These are phyloP conservation scores for Onychorhynchus coronatus DNA, from an alignment of 2,113 vertebrate genomes.

Conservation along the genomic window DNA sequence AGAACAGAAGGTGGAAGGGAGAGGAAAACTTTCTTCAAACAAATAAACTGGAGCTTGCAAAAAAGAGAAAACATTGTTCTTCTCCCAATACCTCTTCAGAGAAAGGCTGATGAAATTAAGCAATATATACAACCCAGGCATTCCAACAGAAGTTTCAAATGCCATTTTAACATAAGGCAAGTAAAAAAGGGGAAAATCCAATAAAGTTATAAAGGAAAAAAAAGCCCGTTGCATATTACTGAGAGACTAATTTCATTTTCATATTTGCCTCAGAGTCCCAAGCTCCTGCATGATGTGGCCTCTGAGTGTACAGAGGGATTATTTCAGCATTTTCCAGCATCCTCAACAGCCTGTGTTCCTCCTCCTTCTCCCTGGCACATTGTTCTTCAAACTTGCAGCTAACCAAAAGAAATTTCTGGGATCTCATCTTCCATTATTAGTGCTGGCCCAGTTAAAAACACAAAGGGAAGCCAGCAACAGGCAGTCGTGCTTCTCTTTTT, in stretches of 20 bases:
- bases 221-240: not conserved
- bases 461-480: not conserved
- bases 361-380: not conserved
- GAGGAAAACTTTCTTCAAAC: not conserved
- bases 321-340: not conserved
- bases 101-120: not conserved
- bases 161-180: not conserved
- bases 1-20: not conserved
- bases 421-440: not conserved
- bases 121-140: not conserved
- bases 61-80: not conserved
- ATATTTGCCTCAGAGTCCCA: rapidly evolving
- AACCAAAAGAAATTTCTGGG: conserved; percentile 3
- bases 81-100: not conserved
- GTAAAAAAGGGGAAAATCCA: not conserved
- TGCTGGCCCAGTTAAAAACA: not conserved
- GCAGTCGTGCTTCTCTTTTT: not conserved
- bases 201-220: not conserved
- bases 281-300: not conserved
- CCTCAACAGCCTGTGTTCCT: not conserved
- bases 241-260: not conserved
- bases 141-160: not conserved
- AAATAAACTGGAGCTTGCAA: not conserved
- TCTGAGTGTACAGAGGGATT: not conserved
- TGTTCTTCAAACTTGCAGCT: not conserved